Evolutionary conservation across 2,797 vertebrate species (phyloP), one percentile per base, ranked within the genome.

Genomic region (Sebastes ruberrimus): DNA sequence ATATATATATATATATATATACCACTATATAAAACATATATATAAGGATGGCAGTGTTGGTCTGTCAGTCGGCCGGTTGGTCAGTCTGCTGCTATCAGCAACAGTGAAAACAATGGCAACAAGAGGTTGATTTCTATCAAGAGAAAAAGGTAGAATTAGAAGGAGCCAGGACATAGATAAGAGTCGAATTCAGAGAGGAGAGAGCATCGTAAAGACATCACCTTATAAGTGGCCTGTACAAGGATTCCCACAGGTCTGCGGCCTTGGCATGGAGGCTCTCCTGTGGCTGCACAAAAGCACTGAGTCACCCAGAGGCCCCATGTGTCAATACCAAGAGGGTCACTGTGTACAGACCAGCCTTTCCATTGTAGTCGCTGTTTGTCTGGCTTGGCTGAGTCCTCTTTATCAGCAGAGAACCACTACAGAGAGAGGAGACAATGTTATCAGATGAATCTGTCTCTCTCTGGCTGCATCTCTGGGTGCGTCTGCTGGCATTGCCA

Each of bases 221-320:
- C 56, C 33, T 55, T 7, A 27, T 53, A n/a, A 64, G 33, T 7
- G 5, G 63, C 27, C 27, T 46, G 32, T 38, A 10, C 11, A 55
- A 46, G n/a, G 60, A 20, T 78, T 85, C 61, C 84, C 35, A 74
- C 56, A 64, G 68, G 63, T 65, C 80, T 72, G 81, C 35, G 3
- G 74, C 62, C 42, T 28, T 13, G 62, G 35, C 70, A 46, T 64
- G 69, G 62, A 68, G 30, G 55, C 76, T 78, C 62, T 55, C 56
- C 60, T 76, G 71, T 69, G 63, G 59, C 71, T 16, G 56, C 71
- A 87, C 75, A 87, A 88, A 90, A 89, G 73, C 85, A 72, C 86
- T 49, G 89, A 87, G 85, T 93, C 82, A 87, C 80, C 52, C 89
- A 57, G 77, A 85, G 83, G 87, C 83, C 81, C 74, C 71, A 35